phyloP scores from a whole-genome alignment of 2,113 vertebrate species.

The Clarias batrachus region DNA sequence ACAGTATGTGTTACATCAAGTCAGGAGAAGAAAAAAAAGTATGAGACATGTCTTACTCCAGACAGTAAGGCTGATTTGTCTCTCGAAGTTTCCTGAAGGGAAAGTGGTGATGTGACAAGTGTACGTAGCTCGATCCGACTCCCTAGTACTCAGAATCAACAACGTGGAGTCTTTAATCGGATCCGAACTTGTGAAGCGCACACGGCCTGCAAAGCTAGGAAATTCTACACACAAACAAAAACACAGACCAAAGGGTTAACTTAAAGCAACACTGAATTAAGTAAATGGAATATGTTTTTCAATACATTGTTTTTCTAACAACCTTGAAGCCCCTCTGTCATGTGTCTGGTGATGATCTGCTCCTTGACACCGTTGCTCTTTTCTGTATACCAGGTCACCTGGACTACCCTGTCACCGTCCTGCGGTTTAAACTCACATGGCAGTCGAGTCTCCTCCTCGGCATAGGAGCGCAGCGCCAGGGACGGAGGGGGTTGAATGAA shows the following conservation, averaged over 20 bases:
- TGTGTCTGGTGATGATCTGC: constrained; percentile 68
- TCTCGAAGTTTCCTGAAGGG: constrained; percentile 73
- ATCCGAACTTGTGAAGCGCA: constrained; percentile 64
- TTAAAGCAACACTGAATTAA: neutral
- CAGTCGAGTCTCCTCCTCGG: constrained; percentile 62
- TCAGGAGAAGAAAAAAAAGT: neutral
- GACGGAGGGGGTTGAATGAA: constrained; percentile 63
- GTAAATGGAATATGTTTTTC: constrained; percentile 10
- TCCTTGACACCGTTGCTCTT: constrained; percentile 59
- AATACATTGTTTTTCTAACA: constrained; percentile 1
- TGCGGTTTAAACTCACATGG: constrained; percentile 64
- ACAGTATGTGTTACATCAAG: neutral
- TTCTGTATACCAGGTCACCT: constrained; percentile 71
- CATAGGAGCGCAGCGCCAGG: constrained; percentile 47
- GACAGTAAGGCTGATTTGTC: constrained; percentile 60
- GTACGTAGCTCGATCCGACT: constrained; percentile 67
- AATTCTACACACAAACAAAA: constrained; percentile 59
- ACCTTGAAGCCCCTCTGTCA: constrained; percentile 61
- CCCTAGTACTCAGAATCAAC: constrained; percentile 64
- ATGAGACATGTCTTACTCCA: constrained; percentile 67
- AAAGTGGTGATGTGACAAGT: constrained; percentile 71
- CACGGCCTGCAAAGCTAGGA: constrained; percentile 58
- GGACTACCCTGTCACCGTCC: constrained; percentile 57
- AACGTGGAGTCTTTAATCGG: constrained; percentile 64
- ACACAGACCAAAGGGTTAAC: constrained; percentile 3